phyloP scores from a whole-genome alignment of 2,888 invertebrate genomes.

The Dicroscelio sp. region DNA sequence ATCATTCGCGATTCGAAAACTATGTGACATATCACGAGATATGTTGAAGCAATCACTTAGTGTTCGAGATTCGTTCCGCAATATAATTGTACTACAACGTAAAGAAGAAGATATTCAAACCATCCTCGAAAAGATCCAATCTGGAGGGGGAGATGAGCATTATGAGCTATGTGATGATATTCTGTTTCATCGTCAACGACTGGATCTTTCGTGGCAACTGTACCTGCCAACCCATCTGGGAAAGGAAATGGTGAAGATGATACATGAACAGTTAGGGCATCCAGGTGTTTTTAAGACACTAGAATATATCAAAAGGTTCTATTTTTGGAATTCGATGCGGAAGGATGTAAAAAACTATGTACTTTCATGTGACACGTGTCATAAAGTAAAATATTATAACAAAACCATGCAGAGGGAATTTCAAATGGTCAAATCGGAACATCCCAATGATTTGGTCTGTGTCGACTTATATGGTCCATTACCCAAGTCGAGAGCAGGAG shows the following conservation, averaged over 20 bases:
- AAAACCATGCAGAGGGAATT: conserved; percentile 77
- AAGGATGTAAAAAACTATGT: not conserved
- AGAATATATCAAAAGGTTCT: conserved; percentile 25
- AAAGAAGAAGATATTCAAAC: not conserved
- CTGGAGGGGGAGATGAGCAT: not conserved
- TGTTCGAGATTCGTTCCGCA: not conserved
- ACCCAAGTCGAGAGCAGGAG: conserved; percentile 7
- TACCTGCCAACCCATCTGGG: not conserved
- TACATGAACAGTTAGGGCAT: conserved; percentile 40
- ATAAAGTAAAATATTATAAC: conserved; percentile 8
- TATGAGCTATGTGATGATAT: not conserved
- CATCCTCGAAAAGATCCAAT: not conserved
- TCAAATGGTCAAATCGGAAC: conserved; percentile 20
- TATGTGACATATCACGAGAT: not conserved
- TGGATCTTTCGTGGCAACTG: not conserved
- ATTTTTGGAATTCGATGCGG: conserved; percentile 21
- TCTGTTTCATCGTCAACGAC: not conserved
- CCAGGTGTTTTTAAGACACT: conserved; percentile 48
- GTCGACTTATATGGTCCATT: conserved; percentile 51
- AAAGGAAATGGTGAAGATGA: not conserved
- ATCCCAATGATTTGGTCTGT: conserved; percentile 9
- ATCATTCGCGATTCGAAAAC: not conserved
- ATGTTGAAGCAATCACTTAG: not conserved
- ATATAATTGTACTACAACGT: not conserved
- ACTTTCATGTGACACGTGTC: conserved; percentile 17